Evolutionary conservation across 1,140 invertebrate genomes (phyloP), one percentile per base, ranked within the genome.

Genomic region (Macrobrachium nipponense): DNA sequence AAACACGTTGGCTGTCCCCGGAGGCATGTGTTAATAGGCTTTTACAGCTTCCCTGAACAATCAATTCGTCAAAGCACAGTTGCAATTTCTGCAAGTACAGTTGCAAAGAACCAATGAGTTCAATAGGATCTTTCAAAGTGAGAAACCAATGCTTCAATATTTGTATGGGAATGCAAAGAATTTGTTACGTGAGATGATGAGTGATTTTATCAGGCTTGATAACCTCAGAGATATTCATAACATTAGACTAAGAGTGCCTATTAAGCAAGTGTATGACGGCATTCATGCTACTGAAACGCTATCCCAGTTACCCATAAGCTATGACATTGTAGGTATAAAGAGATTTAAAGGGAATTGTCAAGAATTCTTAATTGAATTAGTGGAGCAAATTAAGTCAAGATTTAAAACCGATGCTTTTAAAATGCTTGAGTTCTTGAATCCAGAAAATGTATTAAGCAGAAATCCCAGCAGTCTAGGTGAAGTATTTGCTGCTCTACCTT

Each of bases 351-450:
- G 12, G 3, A 66, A 17, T 66, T 66, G 64, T 27, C 64, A 66
- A 27, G 64, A 8, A 66, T 66, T 66, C 64, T 66, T 66, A 66
- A 66, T 66, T 66, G 64, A 20, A 17, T 66, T 66, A 17, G 64
- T 27, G 12, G 64, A 66, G 17, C 64, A 77, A 77, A 59, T 60
- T 59, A 20, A 11, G 44, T 59, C 78, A 80, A 66, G 78, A 18
- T 80, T 80, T 43, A 80, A 17, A 80, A 80, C 59, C 61, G 78
- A 27, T 80, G 5, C 78, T 27, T 80, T 68, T 68, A 81, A 81
- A 81, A 68, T 81, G 27, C 18, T 68, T 43, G 17, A 64, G 44
- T 61, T 68, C 68, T 68, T 81, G 20, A 64, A 36, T 17, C 79
- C 64, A 27, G 62, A 81, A 43, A 81, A 81, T 66, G 62, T 20